Evolutionary conservation across 2,113 vertebrate species (phyloP), one percentile per base, ranked within the genome.

Genomic region (Rhea americana): DNA sequence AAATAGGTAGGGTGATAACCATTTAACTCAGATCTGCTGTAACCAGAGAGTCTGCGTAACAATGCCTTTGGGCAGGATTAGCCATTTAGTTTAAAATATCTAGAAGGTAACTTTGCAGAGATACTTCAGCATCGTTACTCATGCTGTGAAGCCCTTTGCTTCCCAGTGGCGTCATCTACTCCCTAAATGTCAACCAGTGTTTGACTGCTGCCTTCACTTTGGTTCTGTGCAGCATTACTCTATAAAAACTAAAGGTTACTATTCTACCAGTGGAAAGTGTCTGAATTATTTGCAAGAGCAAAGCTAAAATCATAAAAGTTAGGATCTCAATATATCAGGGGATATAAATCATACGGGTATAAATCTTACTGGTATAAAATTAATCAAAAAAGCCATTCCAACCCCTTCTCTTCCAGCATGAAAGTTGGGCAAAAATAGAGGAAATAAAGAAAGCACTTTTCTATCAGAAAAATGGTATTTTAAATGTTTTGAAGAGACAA

Each of bases 241-340:
- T 90, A 76, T 95, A 95, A 98, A 96, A 96, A 82, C 71, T 71
- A 97, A 97, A 98, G 96, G 94, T 96, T 97, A 93, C 59, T 88
- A 61, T 94, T 95, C 85, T 59, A 13, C 56, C 78, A 70, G 53
- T 93, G n/a, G 13, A 87, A 86, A 88, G 61, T 67, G 82, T 81
- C 85, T 55, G 63, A 89, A 94, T 94, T 80, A 93, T 94, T 94
- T 87, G 50, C 72, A 91, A 84, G 90, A 95, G 77, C 56, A 93
- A 90, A 87, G 75, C 59, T 84, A 79, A 93, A 90, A 93, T 94
- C 93, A 89, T 94, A 91, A 97, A 97, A 94, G 37, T 7, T 90
- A 89, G 93, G 77, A 92, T 81, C 11, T 85, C 55, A 39, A 19
- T 88, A 90, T 82, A 86, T 93, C 85, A 82, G 24, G 59, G 85